Base-by-base conservation (phyloP, 2,113 vertebrate genomes). In the Peromyscus californicus region DNA sequence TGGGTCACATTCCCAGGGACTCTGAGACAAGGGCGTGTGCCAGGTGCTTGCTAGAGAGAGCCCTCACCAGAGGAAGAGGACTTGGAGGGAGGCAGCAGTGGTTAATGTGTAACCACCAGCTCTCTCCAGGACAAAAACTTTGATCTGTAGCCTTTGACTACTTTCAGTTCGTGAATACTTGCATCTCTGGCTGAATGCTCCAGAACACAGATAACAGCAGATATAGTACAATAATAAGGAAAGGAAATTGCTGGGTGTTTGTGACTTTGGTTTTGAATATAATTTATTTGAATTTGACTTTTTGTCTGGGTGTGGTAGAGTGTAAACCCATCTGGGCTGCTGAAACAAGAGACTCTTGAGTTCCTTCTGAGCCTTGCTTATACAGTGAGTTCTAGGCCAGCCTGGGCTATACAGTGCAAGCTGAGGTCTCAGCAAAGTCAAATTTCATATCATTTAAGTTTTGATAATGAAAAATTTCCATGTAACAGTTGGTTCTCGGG, bases 181-280 rank as follows among this genome's bases (percentile, higher is more conserved):
- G 29, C 0, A 48, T 89, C 24, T 21, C 24, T 92, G 57, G 51
- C 54, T 72, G 85, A 39, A 48, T 90, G 75, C 51, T 91, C 31
- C 84, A 65, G 59, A 78, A 63, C 89, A 90, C 26, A 94, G 69
- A 42, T 94, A 93, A 76, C 39, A 91, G 51, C 74, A 80, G 82
- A 91, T 33, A 17, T 42, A 54, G 54, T 61, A 88, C 83, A 92
- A 67, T 86, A 65, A 91, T 83, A 74, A 87, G 74, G 39, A 92
- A 79, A 26, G 91, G 54, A 75, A 21, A 91, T 10, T 82, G 57
- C 54, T 82, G n/a, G 78, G 33, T 69, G 39, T 59, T 80, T 76
- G 78, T 96, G 82, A 91, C 36, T 36, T 96, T 67, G 22, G 54
- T 45, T 96, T 97, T 95, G 0, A 88, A 74, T 90, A 89, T 91